Base-by-base conservation (phyloP, 2,113 vertebrate species). In the Odocoileus virginianus region DNA sequence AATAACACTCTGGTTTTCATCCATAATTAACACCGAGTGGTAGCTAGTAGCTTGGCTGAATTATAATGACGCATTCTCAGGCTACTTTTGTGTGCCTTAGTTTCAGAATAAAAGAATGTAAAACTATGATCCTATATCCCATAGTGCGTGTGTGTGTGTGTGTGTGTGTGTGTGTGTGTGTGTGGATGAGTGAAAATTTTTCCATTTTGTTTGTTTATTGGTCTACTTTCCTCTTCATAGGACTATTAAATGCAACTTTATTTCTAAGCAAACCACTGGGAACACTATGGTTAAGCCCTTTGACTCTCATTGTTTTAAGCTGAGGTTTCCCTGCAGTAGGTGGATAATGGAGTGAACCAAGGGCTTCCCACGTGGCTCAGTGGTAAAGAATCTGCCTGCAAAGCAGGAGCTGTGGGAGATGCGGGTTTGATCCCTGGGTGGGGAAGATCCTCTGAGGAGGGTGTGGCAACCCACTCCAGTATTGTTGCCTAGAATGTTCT, bases 1-100 rank as follows among this genome's bases (percentile, higher is more conserved):
- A 99, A 97, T 98, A 98, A 98, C 27, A 85, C 54, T 98, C 89
- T 90, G 47, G 21, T 95, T 98, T 99, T 98, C 98, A 98, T 98
- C 94, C 81, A 97, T 99, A 98, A 98, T 99, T 99, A 99, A 98
- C 90, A 91, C 64, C 92, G 96, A 97, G 79, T 97, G 94, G 89
- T 97, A 98, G 74, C 95, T 97, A 90, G 93, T 93, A 97, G 94
- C 93, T 96, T 60, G 93, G 81, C 11, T 61, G 91, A 99, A 98
- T 98, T 98, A 97, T 97, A 98, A 98, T 95, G 96, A 76, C 54
- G 95, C 47, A 33, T 98, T 98, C 97, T 92, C 92, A 97, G 81
- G 57, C 83, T 97, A 61, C 87, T 97, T 97, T 97, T 97, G 52
- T 97, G 93, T 98, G 91, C 28, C 87, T 98, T 95, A 95, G 90